These are phyloP conservation scores for Barnardius zonarius DNA, from an alignment of 2,113 vertebrate species.

Conservation along the genomic window DNA sequence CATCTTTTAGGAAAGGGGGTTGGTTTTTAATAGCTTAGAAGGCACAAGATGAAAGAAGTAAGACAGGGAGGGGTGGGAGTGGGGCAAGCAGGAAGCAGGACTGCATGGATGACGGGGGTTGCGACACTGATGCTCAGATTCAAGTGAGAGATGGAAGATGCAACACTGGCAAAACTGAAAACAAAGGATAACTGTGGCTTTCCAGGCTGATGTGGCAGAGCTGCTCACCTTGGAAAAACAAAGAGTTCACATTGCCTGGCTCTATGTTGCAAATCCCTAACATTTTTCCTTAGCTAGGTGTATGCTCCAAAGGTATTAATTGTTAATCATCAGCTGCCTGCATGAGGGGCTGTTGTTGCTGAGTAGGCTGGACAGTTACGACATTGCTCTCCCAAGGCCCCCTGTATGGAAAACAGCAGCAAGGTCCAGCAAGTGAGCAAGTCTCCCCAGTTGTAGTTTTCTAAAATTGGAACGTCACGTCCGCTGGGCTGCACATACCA, in stretches of 20 bases:
- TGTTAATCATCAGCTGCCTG: not conserved
- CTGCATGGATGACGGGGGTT: not conserved
- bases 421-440: not conserved
- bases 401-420: conserved; percentile 32
- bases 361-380: not conserved
- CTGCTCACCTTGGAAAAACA: not conserved
- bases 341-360: not conserved
- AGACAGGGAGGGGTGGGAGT: not conserved
- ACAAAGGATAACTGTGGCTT: not conserved
- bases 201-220: not conserved
- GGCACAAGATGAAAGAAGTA: not conserved
- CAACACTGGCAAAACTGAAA: not conserved
- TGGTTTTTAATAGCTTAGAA: not conserved
- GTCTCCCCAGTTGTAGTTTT: conserved; percentile 48
- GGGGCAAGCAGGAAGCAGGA: rapidly evolving
- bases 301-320: not conserved
- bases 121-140: not conserved
- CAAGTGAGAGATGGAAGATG: not conserved
- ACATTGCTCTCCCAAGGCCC: not conserved
- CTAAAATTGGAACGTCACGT: conserved; percentile 58
- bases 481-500: conserved; percentile 30
- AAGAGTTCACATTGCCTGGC: not conserved
- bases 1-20: not conserved
- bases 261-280: not conserved
- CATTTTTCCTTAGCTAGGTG: not conserved